Conservation (phyloP, 2,888 invertebrate species). For the Melinaea menophilus region DNA sequence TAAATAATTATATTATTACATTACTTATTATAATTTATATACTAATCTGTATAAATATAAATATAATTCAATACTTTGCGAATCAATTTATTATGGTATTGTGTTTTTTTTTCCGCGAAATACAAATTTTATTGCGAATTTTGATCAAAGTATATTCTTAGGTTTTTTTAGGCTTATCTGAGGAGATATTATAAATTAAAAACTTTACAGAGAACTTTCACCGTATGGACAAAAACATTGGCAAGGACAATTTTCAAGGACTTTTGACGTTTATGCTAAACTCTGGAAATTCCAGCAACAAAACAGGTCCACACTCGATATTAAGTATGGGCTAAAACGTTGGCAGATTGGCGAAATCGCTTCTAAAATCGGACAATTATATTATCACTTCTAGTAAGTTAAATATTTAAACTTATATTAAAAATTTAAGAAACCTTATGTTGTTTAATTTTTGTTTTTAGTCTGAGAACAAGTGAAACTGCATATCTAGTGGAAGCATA, state of each 20-base stretch:
- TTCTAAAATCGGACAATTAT: conserved; percentile 98
- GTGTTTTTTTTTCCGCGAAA: no score
- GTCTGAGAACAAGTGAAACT: conserved; percentile 96
- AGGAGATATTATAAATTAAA: not conserved
- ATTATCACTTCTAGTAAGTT: conserved; percentile 98
- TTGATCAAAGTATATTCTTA: no score
- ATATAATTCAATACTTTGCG: no score
- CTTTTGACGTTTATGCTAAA: conserved; percentile 98
- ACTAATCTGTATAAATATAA: no score
- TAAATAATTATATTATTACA: no score
- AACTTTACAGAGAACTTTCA: conserved; percentile 90
- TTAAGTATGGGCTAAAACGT: conserved; percentile 95
- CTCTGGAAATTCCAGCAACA: conserved; percentile 99
- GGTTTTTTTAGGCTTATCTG: no score
- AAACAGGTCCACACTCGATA: conserved; percentile 93
- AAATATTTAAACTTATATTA: conserved; percentile 3
- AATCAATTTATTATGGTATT: no score
- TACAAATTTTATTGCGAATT: no score
- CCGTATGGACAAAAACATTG: conserved; percentile 98
- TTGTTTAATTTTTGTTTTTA: conserved; percentile 55
- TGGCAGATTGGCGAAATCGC: conserved; percentile 99
- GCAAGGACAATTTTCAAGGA: conserved; percentile 97
- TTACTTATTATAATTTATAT: no score
- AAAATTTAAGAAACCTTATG: no score
- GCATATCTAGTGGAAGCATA: conserved; percentile 97